Conservation (phyloP, 2,888 invertebrate species). For the Lordiphosa andalusiaca region DNA sequence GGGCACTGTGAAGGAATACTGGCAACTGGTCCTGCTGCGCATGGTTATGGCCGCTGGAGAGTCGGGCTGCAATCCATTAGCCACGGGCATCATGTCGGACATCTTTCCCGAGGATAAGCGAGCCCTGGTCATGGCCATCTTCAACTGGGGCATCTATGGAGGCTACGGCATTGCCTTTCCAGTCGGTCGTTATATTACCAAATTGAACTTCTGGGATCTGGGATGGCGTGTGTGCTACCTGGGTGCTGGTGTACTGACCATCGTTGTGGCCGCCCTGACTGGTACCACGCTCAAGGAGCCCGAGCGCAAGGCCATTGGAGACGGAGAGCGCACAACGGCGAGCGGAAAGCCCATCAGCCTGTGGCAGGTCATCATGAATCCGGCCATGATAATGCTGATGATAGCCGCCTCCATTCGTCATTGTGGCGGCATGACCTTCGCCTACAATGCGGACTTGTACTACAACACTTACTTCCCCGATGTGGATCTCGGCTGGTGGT, state of each 20-base stretch:
- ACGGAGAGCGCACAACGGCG: slow-evolving; percentile 81
- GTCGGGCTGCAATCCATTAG: slow-evolving; percentile 92
- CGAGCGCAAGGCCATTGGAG: slow-evolving; percentile 87
- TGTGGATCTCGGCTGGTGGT: slow-evolving; percentile 93
- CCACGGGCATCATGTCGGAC: slow-evolving; percentile 91
- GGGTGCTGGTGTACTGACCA: slow-evolving; percentile 88
- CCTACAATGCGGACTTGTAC: slow-evolving; percentile 94
- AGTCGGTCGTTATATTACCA: slow-evolving; percentile 91
- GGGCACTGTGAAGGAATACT: slow-evolving; percentile 91
- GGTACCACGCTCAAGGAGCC: slow-evolving; percentile 89
- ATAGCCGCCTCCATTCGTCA: slow-evolving; percentile 93
- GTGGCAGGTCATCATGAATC: slow-evolving; percentile 89
- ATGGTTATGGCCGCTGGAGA: slow-evolving; percentile 94
- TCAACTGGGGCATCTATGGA: slow-evolving; percentile 97
- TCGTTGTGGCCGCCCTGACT: slow-evolving; percentile 87
- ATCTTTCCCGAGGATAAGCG: slow-evolving; percentile 90
- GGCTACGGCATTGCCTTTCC: slow-evolving; percentile 96
- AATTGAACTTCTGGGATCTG: slow-evolving; percentile 87
- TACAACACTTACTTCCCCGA: slow-evolving; percentile 94
- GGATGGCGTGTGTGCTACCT: slow-evolving; percentile 93
- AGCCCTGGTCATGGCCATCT: slow-evolving; percentile 93
- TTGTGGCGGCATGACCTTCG: slow-evolving; percentile 94
- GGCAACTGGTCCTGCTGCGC: slow-evolving; percentile 92
- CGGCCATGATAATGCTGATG: slow-evolving; percentile 89
- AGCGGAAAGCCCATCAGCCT: slow-evolving; percentile 83